A percentile compares a stretch with the other conserved stretches of the same genome.
Evolutionary conservation across 2,888 invertebrate genomes (phyloP).

Genomic region (Ferrisia virgata): DNA sequence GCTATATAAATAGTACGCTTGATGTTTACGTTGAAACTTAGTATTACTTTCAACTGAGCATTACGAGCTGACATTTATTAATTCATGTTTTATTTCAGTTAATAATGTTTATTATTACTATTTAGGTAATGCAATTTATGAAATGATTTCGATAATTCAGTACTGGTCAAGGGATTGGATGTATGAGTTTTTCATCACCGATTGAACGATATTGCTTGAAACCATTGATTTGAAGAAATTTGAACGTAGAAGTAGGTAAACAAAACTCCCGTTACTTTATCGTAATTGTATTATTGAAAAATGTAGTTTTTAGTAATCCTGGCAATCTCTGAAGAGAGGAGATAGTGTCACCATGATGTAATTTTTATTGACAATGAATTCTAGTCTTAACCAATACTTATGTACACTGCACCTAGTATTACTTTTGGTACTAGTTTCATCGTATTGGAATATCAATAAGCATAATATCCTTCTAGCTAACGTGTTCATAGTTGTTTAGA

Average conservation of each 20-base stretch:
- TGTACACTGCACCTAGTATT: neutral
- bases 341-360: neutral
- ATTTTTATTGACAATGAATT: neutral
- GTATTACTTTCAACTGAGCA: neutral
- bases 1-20: neutral
- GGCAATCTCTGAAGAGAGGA: too few relatives aligned
- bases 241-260: too few relatives aligned
- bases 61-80: neutral
- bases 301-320: too few relatives aligned
- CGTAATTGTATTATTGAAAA: too few relatives aligned
- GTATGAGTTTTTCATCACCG: too few relatives aligned
- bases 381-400: neutral
- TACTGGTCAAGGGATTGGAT: too few relatives aligned
- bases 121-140: neutral
- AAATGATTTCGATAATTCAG: neutral
- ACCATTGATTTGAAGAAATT: too few relatives aligned
- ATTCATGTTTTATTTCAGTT: neutral
- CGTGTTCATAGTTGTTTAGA: neutral
- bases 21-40: neutral
- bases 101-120: too few relatives aligned
- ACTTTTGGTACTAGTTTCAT: neutral
- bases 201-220: too few relatives aligned
- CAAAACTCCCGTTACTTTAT: too few relatives aligned
- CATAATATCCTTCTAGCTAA: neutral
- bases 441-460: neutral